phyloP scores from a whole-genome alignment of 2,797 vertebrate species.

The Mormyrus proboscirostris region DNA sequence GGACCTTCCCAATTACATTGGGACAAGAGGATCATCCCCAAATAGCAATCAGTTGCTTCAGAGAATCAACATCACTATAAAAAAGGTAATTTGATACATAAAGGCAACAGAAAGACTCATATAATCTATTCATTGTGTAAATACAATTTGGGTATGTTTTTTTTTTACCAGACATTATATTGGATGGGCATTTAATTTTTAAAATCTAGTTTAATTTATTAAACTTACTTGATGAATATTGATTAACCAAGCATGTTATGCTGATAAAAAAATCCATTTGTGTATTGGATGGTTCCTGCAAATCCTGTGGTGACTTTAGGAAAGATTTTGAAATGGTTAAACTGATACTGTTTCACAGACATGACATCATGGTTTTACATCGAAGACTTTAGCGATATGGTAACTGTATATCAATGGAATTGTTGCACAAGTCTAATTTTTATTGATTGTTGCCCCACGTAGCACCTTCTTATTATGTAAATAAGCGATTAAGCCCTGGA shows the following conservation, averaged over 20 bases:
- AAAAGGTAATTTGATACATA: conserved; percentile 62
- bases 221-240: background rate
- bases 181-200: background rate
- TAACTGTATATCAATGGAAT: background rate
- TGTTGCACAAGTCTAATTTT: background rate
- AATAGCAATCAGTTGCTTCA: conserved; percentile 60
- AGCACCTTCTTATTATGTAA: background rate
- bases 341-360: background rate
- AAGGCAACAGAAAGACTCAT: background rate
- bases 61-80: conserved; percentile 66
- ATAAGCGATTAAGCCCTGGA: background rate
- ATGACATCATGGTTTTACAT: background rate
- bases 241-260: background rate
- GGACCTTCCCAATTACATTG: conserved; percentile 1
- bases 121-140: background rate
- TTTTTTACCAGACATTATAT: background rate
- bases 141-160: background rate
- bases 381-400: background rate
- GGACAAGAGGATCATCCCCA: background rate
- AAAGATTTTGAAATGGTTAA: background rate
- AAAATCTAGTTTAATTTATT: background rate
- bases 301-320: background rate
- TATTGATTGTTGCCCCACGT: background rate
- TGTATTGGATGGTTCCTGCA: background rate
- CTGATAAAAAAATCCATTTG: background rate